phyloP scores from a whole-genome alignment of 2,888 invertebrate species.

The Ophioninae sp. region DNA sequence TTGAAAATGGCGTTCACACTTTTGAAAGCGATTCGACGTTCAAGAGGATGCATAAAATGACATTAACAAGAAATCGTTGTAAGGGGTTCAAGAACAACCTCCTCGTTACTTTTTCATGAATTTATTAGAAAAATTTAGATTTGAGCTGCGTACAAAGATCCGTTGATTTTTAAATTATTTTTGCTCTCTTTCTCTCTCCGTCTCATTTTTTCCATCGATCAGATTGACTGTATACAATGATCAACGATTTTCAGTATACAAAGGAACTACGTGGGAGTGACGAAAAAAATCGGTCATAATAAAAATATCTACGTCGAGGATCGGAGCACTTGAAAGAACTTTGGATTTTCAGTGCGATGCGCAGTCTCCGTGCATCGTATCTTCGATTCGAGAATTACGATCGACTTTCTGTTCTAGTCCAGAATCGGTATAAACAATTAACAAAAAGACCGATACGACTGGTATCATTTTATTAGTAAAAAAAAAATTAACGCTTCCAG shows the following conservation, averaged over 20 bases:
- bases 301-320: constrained; percentile 41
- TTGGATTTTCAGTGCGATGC: background rate
- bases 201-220: constrained; percentile 26
- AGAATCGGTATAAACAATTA: constrained; percentile 52
- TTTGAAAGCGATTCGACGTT: background rate
- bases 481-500: constrained; percentile 20
- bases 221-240: constrained; percentile 49
- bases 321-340: constrained; percentile 14
- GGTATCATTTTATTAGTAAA: constrained; percentile 30
- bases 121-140: constrained; percentile 72
- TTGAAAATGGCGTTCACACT: background rate
- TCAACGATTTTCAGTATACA: constrained; percentile 55
- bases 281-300: constrained; percentile 45
- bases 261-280: constrained; percentile 62
- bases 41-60: background rate
- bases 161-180: constrained; percentile 20
- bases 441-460: constrained; percentile 53
- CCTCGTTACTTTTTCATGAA: constrained; percentile 26
- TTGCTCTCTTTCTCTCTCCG: background rate
- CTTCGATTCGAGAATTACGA: background rate
- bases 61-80: background rate
- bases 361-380: constrained; percentile 6
- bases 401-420: background rate
- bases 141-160: constrained; percentile 68
- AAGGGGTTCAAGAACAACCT: background rate